phyloP scores from a whole-genome alignment of 37 sponge, comb jelly and placozoan species.

The Beroe ovata region DNA sequence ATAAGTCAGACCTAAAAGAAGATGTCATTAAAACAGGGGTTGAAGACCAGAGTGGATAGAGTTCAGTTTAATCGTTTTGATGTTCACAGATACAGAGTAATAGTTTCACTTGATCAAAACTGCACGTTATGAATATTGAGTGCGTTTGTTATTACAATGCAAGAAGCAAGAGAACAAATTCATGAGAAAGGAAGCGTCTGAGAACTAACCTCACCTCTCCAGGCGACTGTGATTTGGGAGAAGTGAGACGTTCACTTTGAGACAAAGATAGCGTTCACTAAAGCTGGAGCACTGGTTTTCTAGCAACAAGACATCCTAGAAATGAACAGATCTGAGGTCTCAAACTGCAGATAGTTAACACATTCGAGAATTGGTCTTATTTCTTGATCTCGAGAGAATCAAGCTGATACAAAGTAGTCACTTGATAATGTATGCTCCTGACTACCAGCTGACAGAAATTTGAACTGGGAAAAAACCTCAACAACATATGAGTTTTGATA shows the following conservation, averaged over 20 bases:
- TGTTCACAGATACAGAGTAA: too few species aligned
- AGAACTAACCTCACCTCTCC: background rate
- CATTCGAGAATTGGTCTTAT: background rate
- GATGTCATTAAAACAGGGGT: too few species aligned
- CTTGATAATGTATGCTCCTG: background rate
- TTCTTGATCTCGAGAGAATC: slow-evolving; percentile 2
- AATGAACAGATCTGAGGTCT: background rate
- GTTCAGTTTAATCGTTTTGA: too few species aligned
- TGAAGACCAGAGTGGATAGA: too few species aligned
- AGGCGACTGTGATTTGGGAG: background rate
- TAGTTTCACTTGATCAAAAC: too few species aligned
- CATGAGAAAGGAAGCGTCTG: background rate
- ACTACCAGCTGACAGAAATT: background rate
- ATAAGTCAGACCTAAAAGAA: too few species aligned
- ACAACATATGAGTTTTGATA: background rate
- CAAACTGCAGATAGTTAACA: background rate
- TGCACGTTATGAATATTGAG: too few species aligned
- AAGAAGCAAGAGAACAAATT: too few species aligned
- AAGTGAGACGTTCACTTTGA: background rate
- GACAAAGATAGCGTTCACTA: slow-evolving; percentile 20
- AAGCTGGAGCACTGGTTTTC: slow-evolving; percentile 15
- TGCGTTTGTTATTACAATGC: too few species aligned
- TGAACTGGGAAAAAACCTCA: background rate
- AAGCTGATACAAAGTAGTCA: slow-evolving; percentile 11
- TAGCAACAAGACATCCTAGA: background rate